Percentiles rank a stretch among this genome's conserved stretches.
Evolutionary conservation across 2,888 invertebrate species (phyloP).

Genomic region (Lochmaea crataegi): DNA sequence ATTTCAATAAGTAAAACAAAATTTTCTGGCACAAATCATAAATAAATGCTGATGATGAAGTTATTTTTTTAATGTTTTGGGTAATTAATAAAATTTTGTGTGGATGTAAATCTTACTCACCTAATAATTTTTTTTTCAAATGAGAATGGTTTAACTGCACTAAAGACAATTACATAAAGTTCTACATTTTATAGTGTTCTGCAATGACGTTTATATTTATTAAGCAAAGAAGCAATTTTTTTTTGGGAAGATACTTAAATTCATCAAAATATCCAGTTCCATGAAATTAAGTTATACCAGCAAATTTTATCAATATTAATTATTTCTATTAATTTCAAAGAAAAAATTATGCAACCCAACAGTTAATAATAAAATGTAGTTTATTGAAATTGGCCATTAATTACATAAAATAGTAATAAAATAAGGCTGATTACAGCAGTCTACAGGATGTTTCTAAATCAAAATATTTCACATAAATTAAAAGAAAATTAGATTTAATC

Average conservation of each 20-base stretch:
- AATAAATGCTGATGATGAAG: too few relatives aligned
- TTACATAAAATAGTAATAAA: background rate
- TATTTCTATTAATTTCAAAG: background rate
- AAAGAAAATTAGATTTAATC: too few relatives aligned
- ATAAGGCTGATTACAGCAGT: background rate
- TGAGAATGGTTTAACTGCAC: background rate
- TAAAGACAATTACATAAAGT: background rate
- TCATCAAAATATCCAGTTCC: background rate
- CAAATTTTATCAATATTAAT: constrained; percentile 1
- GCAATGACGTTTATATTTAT: background rate
- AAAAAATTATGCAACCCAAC: background rate
- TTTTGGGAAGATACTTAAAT: background rate
- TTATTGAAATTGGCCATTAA: background rate
- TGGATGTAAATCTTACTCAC: background rate
- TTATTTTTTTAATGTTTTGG: too few relatives aligned
- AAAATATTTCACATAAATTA: too few relatives aligned
- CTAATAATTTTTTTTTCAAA: background rate
- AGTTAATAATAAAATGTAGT: background rate
- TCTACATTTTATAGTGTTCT: background rate
- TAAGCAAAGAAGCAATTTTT: background rate
- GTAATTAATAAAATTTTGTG: background rate
- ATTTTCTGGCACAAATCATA: too few relatives aligned
- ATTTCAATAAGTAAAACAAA: too few relatives aligned
- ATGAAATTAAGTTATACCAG: background rate
- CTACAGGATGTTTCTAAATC: background rate